Percentiles rank a stretch among this genome's conserved stretches.
phyloP scores from a whole-genome alignment of 2,797 vertebrate species.

The Pitangus sulphuratus region DNA sequence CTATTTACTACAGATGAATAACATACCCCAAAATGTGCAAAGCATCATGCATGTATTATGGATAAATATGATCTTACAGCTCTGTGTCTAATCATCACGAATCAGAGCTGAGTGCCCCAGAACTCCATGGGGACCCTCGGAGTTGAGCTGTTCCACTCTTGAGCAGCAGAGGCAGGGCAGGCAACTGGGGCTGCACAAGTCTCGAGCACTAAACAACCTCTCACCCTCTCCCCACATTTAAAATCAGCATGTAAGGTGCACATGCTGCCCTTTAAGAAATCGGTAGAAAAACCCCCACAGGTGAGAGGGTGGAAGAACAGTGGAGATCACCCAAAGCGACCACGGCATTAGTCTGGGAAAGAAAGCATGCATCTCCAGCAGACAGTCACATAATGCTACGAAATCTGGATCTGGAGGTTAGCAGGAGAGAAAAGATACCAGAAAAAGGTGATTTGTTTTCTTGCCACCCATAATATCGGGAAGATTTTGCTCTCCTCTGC shows the following conservation, averaged over 20 bases:
- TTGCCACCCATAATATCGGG: neutral
- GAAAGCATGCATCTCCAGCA: rapidly evolving
- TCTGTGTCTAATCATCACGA: neutral
- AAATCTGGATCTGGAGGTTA: neutral
- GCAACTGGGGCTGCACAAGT: neutral
- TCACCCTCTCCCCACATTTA: neutral
- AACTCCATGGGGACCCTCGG: rapidly evolving
- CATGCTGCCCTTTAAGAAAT: neutral
- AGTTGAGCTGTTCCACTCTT: rapidly evolving
- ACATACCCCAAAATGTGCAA: neutral
- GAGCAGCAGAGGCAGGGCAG: neutral
- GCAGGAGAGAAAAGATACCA: neutral
- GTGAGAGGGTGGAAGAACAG: neutral
- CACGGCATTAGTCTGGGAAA: neutral
- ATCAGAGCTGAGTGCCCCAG: neutral
- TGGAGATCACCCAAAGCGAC: neutral
- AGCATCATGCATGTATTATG: rapidly evolving
- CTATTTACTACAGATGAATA: neutral
- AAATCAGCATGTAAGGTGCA: neutral
- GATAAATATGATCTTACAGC: neutral
- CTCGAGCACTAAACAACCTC: neutral
- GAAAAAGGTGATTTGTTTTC: neutral
- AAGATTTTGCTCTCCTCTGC: neutral
- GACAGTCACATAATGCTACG: neutral
- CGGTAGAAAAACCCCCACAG: neutral